Conservation (phyloP, 1,140 invertebrate genomes). For the Galleria mellonella region DNA sequence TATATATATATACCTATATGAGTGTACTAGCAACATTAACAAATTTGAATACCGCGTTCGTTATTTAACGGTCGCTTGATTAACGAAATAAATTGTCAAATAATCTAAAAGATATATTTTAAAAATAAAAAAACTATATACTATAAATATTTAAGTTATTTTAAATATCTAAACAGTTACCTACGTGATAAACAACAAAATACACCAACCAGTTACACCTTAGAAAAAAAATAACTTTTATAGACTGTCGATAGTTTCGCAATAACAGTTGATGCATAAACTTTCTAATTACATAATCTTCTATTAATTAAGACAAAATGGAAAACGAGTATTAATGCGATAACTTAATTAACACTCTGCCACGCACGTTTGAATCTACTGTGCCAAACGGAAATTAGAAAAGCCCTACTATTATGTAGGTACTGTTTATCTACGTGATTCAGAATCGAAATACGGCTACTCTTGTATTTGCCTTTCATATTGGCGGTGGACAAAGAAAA, state of each 20-base stretch:
- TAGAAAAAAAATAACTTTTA: neutral
- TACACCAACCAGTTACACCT: no score
- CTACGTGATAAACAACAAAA: no score
- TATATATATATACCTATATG: constrained; percentile 25
- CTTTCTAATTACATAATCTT: constrained; percentile 5
- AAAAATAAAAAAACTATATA: no score
- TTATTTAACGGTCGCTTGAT: constrained; percentile 50
- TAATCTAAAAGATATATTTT: no score
- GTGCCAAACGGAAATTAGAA: neutral
- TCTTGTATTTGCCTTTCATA: constrained; percentile 57
- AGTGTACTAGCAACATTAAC: constrained; percentile 36
- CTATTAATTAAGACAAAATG: constrained; percentile 1
- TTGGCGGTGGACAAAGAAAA: constrained; percentile 42
- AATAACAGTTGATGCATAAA: constrained; percentile 1
- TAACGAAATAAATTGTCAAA: constrained; percentile 13
- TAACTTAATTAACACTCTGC: neutral
- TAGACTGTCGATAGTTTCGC: neutral
- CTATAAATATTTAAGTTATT: no score
- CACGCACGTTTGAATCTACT: neutral
- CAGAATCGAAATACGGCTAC: constrained; percentile 26
- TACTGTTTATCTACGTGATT: constrained; percentile 16
- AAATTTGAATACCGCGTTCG: constrained; percentile 53
- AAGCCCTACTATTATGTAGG: neutral
- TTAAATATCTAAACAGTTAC: no score
- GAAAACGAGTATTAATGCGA: neutral